Evolutionary conservation across 2,888 invertebrate genomes (phyloP).

Genomic region (Patella depressa): DNA sequence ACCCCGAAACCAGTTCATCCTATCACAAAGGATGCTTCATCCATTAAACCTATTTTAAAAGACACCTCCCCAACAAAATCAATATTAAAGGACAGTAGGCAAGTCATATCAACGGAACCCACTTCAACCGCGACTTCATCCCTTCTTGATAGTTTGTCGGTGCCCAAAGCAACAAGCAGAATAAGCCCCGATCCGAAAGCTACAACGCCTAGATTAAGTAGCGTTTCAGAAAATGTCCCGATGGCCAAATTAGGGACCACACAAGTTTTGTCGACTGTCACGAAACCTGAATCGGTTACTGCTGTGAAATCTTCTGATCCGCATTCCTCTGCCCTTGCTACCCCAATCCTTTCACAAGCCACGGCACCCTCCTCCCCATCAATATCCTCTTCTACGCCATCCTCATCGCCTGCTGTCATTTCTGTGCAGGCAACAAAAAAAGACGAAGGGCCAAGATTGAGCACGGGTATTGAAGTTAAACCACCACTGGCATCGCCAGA

Average conservation of each 20-base stretch:
- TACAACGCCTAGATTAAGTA: background rate
- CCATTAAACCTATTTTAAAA: background rate
- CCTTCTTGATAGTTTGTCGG: background rate
- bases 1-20: background rate
- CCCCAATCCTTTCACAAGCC: background rate
- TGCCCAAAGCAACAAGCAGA: slow-evolving; percentile 12
- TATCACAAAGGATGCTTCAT: background rate
- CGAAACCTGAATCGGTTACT: background rate
- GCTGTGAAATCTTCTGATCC: background rate
- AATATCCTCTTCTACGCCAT: slow-evolving; percentile 10
- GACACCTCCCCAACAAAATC: background rate
- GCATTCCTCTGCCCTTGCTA: slow-evolving; percentile 12
- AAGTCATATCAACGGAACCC: background rate
- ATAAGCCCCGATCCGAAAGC: slow-evolving; percentile 12
- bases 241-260: background rate
- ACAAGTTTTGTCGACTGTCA: background rate
- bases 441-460: background rate
- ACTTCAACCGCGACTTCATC: no score
- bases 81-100: background rate
- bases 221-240: background rate
- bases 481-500: no score
- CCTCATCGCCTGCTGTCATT: background rate
- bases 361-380: slow-evolving; percentile 18
- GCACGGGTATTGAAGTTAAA: background rate
- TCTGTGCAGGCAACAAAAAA: slow-evolving; percentile 18